phyloP scores from a whole-genome alignment of 2,888 invertebrate genomes.

The Trissolcus brochymenae region DNA sequence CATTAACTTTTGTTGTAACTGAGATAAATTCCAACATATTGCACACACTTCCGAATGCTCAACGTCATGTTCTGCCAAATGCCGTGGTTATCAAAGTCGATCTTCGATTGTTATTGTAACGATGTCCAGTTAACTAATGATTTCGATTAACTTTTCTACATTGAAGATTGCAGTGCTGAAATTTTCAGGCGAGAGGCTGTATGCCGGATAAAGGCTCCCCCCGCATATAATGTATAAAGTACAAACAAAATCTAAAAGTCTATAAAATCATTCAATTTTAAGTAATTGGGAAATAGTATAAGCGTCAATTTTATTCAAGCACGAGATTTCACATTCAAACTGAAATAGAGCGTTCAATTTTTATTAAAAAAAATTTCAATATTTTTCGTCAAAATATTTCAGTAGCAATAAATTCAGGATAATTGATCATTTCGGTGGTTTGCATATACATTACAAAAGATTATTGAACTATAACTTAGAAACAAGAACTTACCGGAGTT shows the following conservation, averaged over 20 bases:
- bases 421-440: conserved; percentile 20
- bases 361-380: no score
- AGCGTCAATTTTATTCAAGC: no score
- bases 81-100: conserved; percentile 24
- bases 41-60: conserved; percentile 26
- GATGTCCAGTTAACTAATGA: conserved; percentile 31
- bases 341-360: no score
- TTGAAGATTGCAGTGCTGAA: conserved; percentile 47
- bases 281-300: no score
- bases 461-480: conserved; percentile 9
- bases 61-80: conserved; percentile 32
- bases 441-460: conserved; percentile 8
- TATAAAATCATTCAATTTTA: no score
- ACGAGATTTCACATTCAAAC: no score
- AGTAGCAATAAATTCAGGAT: neutral
- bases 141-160: conserved; percentile 38
- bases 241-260: no score
- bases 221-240: conserved; percentile 36
- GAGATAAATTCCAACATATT: conserved; percentile 17
- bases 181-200: conserved; percentile 56
- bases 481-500: conserved; percentile 72
- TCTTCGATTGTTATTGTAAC: conserved; percentile 28
- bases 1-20: conserved; percentile 25
- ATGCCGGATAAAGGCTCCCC: conserved; percentile 67
- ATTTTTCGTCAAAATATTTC: no score